A percentile compares a stretch with the other conserved stretches of the same genome.
phyloP scores from a whole-genome alignment of 2,797 vertebrate species.

The Harpia harpyja region DNA sequence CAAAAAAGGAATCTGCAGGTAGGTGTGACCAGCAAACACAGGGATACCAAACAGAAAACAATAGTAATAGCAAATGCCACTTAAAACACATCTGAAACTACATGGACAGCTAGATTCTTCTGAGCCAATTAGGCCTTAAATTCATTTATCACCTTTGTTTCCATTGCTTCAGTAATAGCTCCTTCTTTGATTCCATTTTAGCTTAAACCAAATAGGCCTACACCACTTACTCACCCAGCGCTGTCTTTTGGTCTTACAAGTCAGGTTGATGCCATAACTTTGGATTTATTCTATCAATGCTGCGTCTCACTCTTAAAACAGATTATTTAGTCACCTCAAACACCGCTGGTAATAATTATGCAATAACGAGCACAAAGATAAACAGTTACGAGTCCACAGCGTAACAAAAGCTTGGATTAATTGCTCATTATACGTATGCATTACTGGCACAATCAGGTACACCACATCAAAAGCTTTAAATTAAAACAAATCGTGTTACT shows the following conservation, averaged over 20 bases:
- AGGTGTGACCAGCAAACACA: not conserved
- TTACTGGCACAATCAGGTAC: too few species aligned
- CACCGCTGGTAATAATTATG: not conserved
- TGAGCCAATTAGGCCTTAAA: not conserved
- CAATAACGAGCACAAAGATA: not conserved
- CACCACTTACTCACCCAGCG: accelerated
- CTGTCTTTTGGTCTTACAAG: not conserved
- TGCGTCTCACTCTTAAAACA: not conserved
- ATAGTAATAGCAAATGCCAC: not conserved
- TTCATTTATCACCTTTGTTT: not conserved
- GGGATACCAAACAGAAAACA: not conserved
- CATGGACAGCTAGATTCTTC: not conserved
- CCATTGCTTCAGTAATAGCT: not conserved
- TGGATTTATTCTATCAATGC: not conserved
- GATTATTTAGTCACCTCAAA: not conserved
- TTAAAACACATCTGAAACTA: not conserved
- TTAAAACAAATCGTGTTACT: not conserved
- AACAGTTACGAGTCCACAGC: not conserved
- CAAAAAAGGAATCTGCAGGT: not conserved
- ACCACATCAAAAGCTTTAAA: not conserved
- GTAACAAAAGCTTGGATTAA: not conserved
- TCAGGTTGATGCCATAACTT: not conserved
- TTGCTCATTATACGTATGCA: not conserved
- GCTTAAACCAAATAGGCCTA: not conserved
- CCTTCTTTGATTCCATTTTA: not conserved